These are phyloP conservation scores for Thyatira batis DNA, from an alignment of 2,888 invertebrate genomes.

Conservation along the genomic window DNA sequence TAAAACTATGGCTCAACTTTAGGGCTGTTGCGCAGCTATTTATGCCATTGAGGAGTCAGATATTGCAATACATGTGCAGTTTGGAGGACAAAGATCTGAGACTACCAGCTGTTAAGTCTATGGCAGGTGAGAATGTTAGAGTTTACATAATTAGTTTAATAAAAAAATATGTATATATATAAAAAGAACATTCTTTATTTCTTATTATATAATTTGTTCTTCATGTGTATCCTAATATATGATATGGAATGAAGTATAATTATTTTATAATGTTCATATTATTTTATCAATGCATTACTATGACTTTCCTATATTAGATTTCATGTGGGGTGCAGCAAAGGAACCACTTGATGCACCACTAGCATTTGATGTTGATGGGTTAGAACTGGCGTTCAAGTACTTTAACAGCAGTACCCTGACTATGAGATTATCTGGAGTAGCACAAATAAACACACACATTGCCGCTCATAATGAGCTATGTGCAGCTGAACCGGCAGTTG, in stretches of 20 bases:
- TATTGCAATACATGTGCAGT: conserved; percentile 96
- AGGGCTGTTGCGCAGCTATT: conserved; percentile 94
- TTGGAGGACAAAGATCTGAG: conserved; percentile 95
- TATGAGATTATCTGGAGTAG: conserved; percentile 95
- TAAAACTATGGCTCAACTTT: conserved; percentile 96
- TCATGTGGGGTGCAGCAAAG: conserved; percentile 97
- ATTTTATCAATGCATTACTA: not conserved
- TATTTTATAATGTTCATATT: not conserved
- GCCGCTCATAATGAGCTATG: conserved; percentile 95
- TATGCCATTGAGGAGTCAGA: conserved; percentile 92
- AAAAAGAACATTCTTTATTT: too few relatives aligned
- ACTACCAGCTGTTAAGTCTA: conserved; percentile 93
- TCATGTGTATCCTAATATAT: too few relatives aligned
- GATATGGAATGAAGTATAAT: too few relatives aligned
- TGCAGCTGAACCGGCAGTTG: conserved; percentile 92
- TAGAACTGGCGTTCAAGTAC: conserved; percentile 97
- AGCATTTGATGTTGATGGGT: conserved; percentile 94
- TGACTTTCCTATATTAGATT: conserved; percentile 80
- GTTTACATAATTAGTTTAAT: too few relatives aligned
- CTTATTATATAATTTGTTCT: not conserved
- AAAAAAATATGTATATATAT: too few relatives aligned
- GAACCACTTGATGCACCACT: conserved; percentile 93
- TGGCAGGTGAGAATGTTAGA: conserved; percentile 88
- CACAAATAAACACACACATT: conserved; percentile 97
- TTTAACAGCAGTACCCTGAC: conserved; percentile 97